Percentiles rank a stretch among this genome's conserved stretches.
phyloP scores from a whole-genome alignment of 2,113 vertebrate genomes.

The Rana temporaria region DNA sequence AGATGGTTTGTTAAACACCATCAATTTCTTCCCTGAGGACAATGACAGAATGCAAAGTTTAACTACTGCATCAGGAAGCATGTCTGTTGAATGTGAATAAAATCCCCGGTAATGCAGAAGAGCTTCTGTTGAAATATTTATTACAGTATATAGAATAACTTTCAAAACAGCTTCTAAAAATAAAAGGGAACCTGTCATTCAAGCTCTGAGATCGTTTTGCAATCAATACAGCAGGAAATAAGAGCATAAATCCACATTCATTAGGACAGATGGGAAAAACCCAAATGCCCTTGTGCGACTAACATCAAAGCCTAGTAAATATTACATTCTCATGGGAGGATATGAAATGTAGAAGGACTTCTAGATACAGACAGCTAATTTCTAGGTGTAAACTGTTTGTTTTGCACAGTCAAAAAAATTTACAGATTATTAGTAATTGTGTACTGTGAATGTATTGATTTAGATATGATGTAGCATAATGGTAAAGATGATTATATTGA shows the following conservation, averaged over 20 bases:
- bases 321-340: conserved; percentile 20
- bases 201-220: conserved; percentile 42
- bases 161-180: conserved; percentile 33
- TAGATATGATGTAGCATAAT: not conserved
- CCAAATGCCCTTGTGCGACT: conserved; percentile 38
- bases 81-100: conserved; percentile 38
- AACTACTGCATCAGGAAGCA: conserved; percentile 26
- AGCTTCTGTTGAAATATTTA: conserved; percentile 39
- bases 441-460: not conserved
- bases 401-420: not conserved
- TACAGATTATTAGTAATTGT: not conserved
- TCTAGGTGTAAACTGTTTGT: conserved; percentile 25
- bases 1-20: conserved; percentile 2
- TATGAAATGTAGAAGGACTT: conserved; percentile 10
- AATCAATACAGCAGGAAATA: conserved; percentile 52
- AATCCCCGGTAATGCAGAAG: conserved; percentile 28
- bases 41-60: conserved; percentile 33
- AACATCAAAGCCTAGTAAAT: conserved; percentile 47
- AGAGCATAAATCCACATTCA: conserved; percentile 28
- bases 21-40: not conserved
- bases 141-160: conserved; percentile 20
- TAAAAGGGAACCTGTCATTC: conserved; percentile 34
- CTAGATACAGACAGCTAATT: not conserved
- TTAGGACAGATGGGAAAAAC: conserved; percentile 29
- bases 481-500: not conserved